Conservation (phyloP, 2,888 invertebrate species). For the Scaptomyza tumidula region DNA sequence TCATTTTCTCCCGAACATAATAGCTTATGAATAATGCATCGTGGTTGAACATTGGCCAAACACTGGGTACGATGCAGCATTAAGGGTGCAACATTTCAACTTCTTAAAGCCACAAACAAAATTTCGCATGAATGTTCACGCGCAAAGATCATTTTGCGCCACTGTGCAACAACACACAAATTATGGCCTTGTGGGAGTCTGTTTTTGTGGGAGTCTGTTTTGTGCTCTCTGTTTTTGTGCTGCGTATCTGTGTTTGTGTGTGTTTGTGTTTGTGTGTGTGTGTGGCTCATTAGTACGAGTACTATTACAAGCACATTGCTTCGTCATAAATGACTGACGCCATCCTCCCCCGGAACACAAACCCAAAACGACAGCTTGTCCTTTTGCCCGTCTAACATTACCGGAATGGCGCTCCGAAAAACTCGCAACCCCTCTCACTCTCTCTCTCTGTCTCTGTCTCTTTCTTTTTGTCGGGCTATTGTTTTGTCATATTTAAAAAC, state of each 20-base stretch:
- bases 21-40: no score
- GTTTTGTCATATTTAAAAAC: conserved; percentile 80
- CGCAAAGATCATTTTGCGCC: conserved; percentile 8
- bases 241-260: conserved; percentile 16
- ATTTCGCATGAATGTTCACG: no score
- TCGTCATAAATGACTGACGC: conserved; percentile 73
- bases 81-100: no score
- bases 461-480: conserved; percentile 41
- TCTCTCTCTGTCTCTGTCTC: neutral
- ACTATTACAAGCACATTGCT: conserved; percentile 68
- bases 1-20: neutral
- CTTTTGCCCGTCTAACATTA: conserved; percentile 56
- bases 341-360: conserved; percentile 28
- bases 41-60: no score
- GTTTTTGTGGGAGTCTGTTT: conserved; percentile 51
- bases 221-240: conserved; percentile 58
- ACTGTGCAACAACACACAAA: conserved; percentile 30
- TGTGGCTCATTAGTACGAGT: conserved; percentile 68
- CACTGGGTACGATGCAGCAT: no score
- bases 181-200: conserved; percentile 45
- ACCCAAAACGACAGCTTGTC: conserved; percentile 61
- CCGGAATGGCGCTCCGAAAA: conserved; percentile 6
- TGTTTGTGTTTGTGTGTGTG: conserved; percentile 17
- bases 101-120: neutral
- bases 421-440: neutral